Conservation (phyloP, 1,140 invertebrate genomes). For the Portunus trituberculatus region DNA sequence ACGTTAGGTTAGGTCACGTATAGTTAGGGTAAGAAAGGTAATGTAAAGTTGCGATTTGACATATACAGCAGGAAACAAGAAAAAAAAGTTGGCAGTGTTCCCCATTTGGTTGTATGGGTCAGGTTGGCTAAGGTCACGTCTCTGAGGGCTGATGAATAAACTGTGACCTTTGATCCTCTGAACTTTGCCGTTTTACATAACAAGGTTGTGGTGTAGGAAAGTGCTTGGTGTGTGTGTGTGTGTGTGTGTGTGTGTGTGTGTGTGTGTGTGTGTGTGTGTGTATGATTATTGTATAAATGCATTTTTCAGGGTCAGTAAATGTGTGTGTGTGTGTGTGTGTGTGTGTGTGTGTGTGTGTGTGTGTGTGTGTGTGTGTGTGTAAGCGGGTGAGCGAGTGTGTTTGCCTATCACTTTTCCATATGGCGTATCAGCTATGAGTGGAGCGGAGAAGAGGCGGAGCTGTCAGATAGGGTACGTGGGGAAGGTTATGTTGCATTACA, state of each 20-base stretch:
- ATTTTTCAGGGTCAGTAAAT: neutral
- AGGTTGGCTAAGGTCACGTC: too few relatives aligned
- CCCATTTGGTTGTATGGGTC: too few relatives aligned
- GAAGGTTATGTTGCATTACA: neutral
- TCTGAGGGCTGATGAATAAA: too few relatives aligned
- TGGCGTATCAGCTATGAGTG: too few relatives aligned
- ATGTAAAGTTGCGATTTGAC: neutral
- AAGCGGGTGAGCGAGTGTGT: neutral
- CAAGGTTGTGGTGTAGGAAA: neutral
- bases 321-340: neutral
- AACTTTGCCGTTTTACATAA: neutral
- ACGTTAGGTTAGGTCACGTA: neutral
- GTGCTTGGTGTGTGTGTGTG: neutral
- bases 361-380: conserved; percentile 25
- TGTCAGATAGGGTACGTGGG: too few relatives aligned
- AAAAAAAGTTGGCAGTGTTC: too few relatives aligned
- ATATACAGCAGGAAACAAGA: too few relatives aligned
- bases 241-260: conserved; percentile 43
- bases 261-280: conserved; percentile 5
- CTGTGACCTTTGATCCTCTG: neutral
- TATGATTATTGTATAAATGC: neutral
- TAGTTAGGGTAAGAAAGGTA: neutral
- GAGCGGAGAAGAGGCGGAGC: too few relatives aligned
- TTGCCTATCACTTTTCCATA: neutral
- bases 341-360: conserved; percentile 38